phyloP scores from a whole-genome alignment of 2,888 invertebrate genomes.

The Dolichomitus sp. region DNA sequence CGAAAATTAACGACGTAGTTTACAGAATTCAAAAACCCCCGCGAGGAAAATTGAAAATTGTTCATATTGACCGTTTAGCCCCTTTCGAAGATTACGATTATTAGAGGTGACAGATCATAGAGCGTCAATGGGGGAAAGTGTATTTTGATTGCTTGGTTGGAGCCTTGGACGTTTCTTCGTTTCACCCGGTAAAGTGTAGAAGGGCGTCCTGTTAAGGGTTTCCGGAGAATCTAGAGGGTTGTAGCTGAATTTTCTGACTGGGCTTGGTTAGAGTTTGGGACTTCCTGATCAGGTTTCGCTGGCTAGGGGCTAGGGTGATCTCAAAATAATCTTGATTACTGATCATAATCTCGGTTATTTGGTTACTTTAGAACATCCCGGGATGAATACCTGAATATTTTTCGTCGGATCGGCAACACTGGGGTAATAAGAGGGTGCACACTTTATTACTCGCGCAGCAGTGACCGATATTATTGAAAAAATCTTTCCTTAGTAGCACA shows the following conservation, averaged over 20 bases:
- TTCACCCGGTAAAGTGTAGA: slow-evolving; percentile 9
- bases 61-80: slow-evolving; percentile 36
- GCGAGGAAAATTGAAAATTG: slow-evolving; percentile 30
- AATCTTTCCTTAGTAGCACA: slow-evolving; percentile 9
- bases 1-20: slow-evolving; percentile 43
- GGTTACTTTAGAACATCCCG: neutral
- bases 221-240: slow-evolving; percentile 12
- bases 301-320: neutral
- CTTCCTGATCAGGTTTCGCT: neutral
- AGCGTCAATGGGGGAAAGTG: slow-evolving; percentile 34
- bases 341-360: slow-evolving; percentile 8
- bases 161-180: slow-evolving; percentile 24
- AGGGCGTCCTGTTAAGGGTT: slow-evolving; percentile 15
- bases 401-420: neutral
- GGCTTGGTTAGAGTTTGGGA: neutral
- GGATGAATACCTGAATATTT: neutral
- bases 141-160: slow-evolving; percentile 30
- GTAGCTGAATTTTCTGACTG: neutral
- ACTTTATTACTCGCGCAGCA: neutral
- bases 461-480: slow-evolving; percentile 16
- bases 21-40: slow-evolving; percentile 47
- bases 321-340: slow-evolving; percentile 1
- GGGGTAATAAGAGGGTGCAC: slow-evolving; percentile 20
- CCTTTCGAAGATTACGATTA: slow-evolving; percentile 9
- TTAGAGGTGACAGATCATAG: slow-evolving; percentile 26